Evolutionary conservation across 2,113 vertebrate genomes (phyloP).

Genomic region (Pelobates fuscus): DNA sequence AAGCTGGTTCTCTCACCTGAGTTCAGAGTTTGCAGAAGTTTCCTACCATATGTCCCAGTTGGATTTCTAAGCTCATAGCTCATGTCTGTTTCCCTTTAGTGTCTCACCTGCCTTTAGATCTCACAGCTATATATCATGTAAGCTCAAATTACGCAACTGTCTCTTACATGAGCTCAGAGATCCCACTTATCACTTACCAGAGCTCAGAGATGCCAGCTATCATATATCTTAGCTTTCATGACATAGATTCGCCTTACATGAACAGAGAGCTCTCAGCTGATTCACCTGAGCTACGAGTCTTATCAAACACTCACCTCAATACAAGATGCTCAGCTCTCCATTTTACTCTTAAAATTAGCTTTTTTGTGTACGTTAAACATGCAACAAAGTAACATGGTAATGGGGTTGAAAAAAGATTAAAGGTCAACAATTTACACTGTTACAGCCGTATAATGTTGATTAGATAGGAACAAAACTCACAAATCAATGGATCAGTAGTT

Average conservation of each 20-base stretch:
- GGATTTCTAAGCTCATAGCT: too few species aligned
- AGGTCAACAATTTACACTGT: neutral
- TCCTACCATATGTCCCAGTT: too few species aligned
- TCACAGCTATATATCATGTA: too few species aligned
- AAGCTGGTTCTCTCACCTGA: conserved; percentile 49
- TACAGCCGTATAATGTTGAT: too few species aligned
- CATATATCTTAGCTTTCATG: neutral
- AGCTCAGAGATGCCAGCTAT: neutral
- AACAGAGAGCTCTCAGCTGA: neutral
- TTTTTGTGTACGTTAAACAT: neutral
- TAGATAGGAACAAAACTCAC: too few species aligned
- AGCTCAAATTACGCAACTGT: too few species aligned
- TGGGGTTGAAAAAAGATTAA: too few species aligned
- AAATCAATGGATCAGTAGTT: too few species aligned
- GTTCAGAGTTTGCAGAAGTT: conserved; percentile 3
- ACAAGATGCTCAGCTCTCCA: neutral
- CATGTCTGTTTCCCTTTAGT: too few species aligned
- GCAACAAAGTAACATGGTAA: neutral
- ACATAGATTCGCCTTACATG: neutral
- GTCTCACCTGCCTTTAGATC: too few species aligned
- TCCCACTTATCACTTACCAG: neutral
- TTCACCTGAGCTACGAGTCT: neutral
- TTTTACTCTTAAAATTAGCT: neutral
- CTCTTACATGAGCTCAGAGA: neutral
- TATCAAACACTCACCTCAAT: neutral